phyloP scores from a whole-genome alignment of 2,888 invertebrate species.

The Epicampocera succincta region DNA sequence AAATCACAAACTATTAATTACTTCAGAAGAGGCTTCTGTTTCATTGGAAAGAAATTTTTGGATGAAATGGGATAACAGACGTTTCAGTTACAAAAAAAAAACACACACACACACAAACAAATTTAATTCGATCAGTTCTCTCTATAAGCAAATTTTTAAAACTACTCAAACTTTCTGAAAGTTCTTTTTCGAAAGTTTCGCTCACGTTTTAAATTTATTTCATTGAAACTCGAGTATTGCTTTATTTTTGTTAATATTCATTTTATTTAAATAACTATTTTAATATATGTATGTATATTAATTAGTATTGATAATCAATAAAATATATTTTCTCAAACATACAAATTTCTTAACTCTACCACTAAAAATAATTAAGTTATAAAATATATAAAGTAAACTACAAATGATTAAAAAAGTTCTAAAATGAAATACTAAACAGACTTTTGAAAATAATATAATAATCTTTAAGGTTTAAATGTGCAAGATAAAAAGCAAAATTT shows the following conservation, averaged over 20 bases:
- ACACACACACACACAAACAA: too few species aligned
- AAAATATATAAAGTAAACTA: slow-evolving; percentile 23
- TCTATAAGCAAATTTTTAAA: too few species aligned
- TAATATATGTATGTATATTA: slow-evolving; percentile 44
- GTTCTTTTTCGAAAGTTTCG: too few species aligned
- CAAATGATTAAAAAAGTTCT: slow-evolving; percentile 13
- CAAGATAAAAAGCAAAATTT: slow-evolving; percentile 49
- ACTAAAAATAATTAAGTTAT: slow-evolving; percentile 37
- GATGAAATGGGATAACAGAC: too few species aligned
- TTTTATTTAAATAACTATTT: slow-evolving; percentile 64
- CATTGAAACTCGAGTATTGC: not conserved
- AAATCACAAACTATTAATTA: too few species aligned
- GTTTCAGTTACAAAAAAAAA: too few species aligned
- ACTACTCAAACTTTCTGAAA: too few species aligned
- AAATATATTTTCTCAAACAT: slow-evolving; percentile 55
- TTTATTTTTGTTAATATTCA: slow-evolving; percentile 34
- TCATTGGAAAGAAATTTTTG: too few species aligned
- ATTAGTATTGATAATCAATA: slow-evolving; percentile 57
- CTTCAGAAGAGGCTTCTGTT: too few species aligned
- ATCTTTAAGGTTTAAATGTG: slow-evolving; percentile 20
- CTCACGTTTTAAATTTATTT: too few species aligned
- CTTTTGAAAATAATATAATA: slow-evolving; percentile 53
- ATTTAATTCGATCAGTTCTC: too few species aligned
- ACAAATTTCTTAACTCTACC: slow-evolving; percentile 54
- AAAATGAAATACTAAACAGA: slow-evolving; percentile 16